Evolutionary conservation across 2,888 invertebrate species (phyloP).

Genomic region (Carterocephalus palaemon): DNA sequence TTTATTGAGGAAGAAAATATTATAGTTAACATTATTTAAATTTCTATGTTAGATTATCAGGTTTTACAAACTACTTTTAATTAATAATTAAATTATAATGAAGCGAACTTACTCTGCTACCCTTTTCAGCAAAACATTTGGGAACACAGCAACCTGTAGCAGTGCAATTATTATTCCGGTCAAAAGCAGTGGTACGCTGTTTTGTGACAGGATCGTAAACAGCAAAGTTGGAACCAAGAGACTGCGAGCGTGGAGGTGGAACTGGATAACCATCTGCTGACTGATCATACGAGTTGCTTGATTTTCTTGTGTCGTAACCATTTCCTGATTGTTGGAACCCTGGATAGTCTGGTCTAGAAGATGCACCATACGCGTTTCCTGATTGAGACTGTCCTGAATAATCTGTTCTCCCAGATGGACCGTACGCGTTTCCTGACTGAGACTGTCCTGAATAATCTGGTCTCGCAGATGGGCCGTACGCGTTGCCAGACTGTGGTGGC

Average conservation of each 20-base stretch:
- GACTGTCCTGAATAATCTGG: background rate
- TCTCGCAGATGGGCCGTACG: background rate
- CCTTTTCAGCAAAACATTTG: slow-evolving; percentile 94
- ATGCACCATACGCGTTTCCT: slow-evolving; percentile 41
- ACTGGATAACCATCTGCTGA: slow-evolving; percentile 47
- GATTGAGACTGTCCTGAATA: slow-evolving; percentile 33
- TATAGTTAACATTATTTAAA: background rate
- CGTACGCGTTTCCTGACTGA: background rate
- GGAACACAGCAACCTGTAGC: slow-evolving; percentile 86
- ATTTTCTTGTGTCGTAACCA: no score
- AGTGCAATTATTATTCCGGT: slow-evolving; percentile 82
- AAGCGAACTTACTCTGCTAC: slow-evolving; percentile 82
- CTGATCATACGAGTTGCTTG: slow-evolving; percentile 29
- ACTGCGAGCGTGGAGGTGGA: slow-evolving; percentile 29
- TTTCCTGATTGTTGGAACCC: background rate
- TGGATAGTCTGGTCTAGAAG: slow-evolving; percentile 35
- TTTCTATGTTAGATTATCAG: slow-evolving; percentile 1
- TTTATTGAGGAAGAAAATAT: background rate
- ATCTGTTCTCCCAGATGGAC: slow-evolving; percentile 2
- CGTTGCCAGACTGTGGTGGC: background rate
- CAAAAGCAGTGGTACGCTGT: slow-evolving; percentile 57
- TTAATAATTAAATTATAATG: no score
- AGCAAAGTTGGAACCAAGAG: slow-evolving; percentile 50
- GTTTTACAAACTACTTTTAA: no score
- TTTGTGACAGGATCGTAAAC: slow-evolving; percentile 61